A percentile compares a stretch with the other conserved stretches of the same genome.
These are phyloP conservation scores for Eriocheir sinensis DNA, from an alignment of 1,140 invertebrate genomes.

Conservation along the genomic window DNA sequence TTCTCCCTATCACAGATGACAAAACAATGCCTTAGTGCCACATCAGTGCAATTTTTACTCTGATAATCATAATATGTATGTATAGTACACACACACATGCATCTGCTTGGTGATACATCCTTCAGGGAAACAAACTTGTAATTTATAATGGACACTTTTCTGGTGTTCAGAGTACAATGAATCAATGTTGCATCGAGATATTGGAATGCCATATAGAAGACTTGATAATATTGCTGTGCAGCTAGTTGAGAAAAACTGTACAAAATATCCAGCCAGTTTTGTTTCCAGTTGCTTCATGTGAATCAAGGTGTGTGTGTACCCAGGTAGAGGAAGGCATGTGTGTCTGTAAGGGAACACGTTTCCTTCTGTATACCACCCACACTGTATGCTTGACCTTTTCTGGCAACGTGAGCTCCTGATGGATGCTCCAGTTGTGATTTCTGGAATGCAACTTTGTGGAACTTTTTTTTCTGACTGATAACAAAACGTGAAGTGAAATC, in stretches of 20 bases:
- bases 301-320: neutral
- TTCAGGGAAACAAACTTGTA: neutral
- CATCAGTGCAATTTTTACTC: neutral
- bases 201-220: neutral
- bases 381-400: neutral
- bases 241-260: neutral
- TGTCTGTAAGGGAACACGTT: too few species aligned
- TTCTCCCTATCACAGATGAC: neutral
- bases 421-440: neutral
- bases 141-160: neutral
- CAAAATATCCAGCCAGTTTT: neutral
- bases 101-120: neutral
- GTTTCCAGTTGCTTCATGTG: neutral
- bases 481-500: neutral
- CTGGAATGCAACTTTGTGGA: neutral
- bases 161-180: slow-evolving; percentile 4
- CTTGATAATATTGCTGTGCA: neutral
- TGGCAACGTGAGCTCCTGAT: too few species aligned
- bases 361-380: neutral
- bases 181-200: neutral
- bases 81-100: too few species aligned
- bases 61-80: too few species aligned
- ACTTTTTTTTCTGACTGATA: neutral
- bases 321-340: neutral
- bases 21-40: neutral